Evolutionary conservation across 2,113 vertebrate genomes (phyloP).

Genomic region (Mystacornis crossleyi): DNA sequence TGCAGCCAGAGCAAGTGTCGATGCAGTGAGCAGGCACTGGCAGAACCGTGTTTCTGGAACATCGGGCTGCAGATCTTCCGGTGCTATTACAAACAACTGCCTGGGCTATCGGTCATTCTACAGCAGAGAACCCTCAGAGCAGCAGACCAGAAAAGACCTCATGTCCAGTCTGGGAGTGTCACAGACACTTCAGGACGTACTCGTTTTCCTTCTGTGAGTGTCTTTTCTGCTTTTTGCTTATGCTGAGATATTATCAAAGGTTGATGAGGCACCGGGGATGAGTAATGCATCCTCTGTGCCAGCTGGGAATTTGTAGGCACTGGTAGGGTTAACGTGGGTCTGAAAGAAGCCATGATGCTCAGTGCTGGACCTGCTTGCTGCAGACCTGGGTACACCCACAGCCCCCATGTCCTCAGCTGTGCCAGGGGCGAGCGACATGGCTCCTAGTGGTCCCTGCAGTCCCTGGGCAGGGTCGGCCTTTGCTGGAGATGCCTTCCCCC

Average conservation of each 20-base stretch:
- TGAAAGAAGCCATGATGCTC: constrained; percentile 6
- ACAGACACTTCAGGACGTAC: not conserved
- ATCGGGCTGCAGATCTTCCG: not conserved
- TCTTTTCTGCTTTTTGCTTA: constrained; percentile 16
- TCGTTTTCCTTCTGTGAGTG: not conserved
- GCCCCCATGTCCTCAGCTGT: not conserved
- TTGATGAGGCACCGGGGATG: constrained; percentile 31
- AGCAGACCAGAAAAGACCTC: not conserved
- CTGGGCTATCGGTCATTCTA: not conserved
- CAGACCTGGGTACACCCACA: not conserved
- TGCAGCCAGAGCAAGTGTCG: not conserved
- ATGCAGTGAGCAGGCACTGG: not conserved
- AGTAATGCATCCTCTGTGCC: constrained; percentile 30
- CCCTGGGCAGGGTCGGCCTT: not conserved
- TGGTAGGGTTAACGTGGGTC: constrained; percentile 1
- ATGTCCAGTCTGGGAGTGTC: not conserved
- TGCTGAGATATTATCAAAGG: constrained; percentile 37
- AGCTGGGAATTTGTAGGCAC: constrained; percentile 7
- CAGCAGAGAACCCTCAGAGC: not conserved
- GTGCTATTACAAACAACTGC: not conserved
- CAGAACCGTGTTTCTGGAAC: not conserved
- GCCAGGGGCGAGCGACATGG: rapidly evolving
- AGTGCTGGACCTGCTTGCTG: not conserved
- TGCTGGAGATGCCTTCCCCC: not conserved
- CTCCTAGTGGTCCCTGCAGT: not conserved